Evolutionary conservation across 2,113 vertebrate species (phyloP).

Genomic region (Mixornis gularis): DNA sequence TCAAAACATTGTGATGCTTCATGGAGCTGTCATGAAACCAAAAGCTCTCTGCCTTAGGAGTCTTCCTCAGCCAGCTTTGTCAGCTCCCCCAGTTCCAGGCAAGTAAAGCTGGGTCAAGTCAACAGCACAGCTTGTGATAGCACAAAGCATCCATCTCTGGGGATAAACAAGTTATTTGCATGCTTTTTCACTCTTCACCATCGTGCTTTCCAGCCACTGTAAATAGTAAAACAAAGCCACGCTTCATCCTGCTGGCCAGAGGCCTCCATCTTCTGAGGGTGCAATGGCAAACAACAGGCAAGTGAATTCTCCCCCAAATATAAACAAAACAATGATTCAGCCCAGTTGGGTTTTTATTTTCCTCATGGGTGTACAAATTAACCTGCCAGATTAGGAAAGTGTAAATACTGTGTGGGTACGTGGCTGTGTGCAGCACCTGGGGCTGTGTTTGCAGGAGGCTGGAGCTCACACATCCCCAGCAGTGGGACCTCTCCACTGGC

Average conservation of each 20-base stretch:
- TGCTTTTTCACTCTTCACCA: background rate
- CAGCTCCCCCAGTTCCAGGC: background rate
- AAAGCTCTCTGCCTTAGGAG: background rate
- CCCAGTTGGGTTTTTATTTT: background rate
- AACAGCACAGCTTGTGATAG: constrained; percentile 15
- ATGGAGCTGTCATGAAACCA: background rate
- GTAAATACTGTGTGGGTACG: background rate
- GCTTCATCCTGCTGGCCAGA: background rate
- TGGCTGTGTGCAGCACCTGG: background rate
- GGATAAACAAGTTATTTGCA: constrained; percentile 50
- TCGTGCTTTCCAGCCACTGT: background rate
- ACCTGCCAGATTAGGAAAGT: background rate
- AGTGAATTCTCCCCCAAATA: background rate
- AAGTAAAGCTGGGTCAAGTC: background rate
- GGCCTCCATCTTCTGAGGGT: background rate
- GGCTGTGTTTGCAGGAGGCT: background rate
- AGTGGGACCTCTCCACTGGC: background rate
- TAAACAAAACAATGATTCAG: background rate
- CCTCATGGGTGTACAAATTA: background rate
- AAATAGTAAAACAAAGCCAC: constrained; percentile 27
- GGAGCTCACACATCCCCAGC: background rate
- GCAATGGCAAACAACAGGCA: background rate
- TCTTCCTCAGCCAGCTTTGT: background rate
- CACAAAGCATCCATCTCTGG: background rate
- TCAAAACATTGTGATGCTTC: background rate